Percentiles rank a stretch among this genome's conserved stretches.
phyloP scores from a whole-genome alignment of 2,888 invertebrate species.

The Pterobdella sp. region DNA sequence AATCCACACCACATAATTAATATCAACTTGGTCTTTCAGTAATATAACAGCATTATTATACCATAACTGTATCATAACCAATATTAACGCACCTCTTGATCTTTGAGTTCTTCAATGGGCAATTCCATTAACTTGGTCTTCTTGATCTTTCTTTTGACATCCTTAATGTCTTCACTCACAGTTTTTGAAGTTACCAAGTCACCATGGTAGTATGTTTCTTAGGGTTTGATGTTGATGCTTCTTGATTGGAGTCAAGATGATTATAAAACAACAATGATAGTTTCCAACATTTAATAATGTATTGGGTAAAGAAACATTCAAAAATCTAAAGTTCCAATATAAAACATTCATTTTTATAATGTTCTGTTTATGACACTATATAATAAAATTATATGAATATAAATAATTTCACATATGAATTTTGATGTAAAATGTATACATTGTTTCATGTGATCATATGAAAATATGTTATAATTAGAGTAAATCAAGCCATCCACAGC shows the following conservation, averaged over 20 bases:
- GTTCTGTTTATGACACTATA: too few species aligned
- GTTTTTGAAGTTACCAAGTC: background rate
- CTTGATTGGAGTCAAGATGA: background rate
- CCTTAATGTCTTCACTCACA: background rate
- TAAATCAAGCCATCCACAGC: background rate
- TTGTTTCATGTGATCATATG: too few species aligned
- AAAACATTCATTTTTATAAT: too few species aligned
- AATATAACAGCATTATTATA: background rate
- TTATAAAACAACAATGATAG: background rate
- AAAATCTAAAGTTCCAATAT: too few species aligned
- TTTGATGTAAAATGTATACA: too few species aligned
- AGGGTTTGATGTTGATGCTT: background rate
- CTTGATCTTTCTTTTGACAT: constrained; percentile 3
- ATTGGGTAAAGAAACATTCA: too few species aligned
- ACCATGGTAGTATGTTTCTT: constrained; percentile 4
- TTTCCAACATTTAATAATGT: too few species aligned
- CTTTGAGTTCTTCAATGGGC: constrained; percentile 12
- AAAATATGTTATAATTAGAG: background rate
- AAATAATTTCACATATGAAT: too few species aligned
- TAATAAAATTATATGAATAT: too few species aligned
- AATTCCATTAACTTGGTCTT: constrained; percentile 13
- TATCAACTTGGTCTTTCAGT: background rate
- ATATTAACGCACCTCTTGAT: background rate
- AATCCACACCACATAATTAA: background rate
- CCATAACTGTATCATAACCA: background rate